Evolutionary conservation across 1,140 invertebrate genomes (phyloP).

Genomic region (Lethocerus indicus): DNA sequence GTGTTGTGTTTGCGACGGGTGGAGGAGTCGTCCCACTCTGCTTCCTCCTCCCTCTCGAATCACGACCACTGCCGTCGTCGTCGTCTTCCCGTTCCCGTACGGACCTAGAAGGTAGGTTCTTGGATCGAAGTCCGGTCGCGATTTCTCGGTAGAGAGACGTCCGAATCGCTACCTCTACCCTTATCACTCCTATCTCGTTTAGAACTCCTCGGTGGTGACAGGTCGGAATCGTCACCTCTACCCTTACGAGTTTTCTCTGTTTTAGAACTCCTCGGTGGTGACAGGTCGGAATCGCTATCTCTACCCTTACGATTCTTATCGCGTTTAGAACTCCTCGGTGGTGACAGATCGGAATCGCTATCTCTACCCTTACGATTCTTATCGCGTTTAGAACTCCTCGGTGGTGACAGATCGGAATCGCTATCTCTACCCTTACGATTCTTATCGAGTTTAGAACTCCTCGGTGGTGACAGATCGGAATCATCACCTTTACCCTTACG

Average conservation of each 20-base stretch:
- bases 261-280: conserved; percentile 5
- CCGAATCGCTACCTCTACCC: too few species aligned
- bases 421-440: not conserved
- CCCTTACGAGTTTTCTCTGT: not conserved
- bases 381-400: conserved; percentile 16
- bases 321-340: conserved; percentile 16
- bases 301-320: conserved; percentile 9
- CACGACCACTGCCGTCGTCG: too few species aligned
- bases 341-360: conserved; percentile 1
- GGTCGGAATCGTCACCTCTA: conserved; percentile 10
- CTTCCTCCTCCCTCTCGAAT: too few species aligned
- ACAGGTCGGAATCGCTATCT: conserved; percentile 18
- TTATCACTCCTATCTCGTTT: conserved; percentile 4
- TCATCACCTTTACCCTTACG: too few species aligned
- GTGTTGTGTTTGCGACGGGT: too few species aligned
- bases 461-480: too few species aligned
- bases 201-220: conserved; percentile 16
- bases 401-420: conserved; percentile 17
- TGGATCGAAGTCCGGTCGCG: too few species aligned
- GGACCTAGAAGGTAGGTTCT: too few species aligned
- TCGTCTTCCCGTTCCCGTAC: too few species aligned
- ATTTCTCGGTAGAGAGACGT: too few species aligned
- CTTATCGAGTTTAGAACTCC: too few species aligned
- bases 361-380: conserved; percentile 10
- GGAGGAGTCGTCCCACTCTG: too few species aligned